Evolutionary conservation across 2,888 invertebrate species (phyloP).

Genomic region (Erpobdella octoculata): DNA sequence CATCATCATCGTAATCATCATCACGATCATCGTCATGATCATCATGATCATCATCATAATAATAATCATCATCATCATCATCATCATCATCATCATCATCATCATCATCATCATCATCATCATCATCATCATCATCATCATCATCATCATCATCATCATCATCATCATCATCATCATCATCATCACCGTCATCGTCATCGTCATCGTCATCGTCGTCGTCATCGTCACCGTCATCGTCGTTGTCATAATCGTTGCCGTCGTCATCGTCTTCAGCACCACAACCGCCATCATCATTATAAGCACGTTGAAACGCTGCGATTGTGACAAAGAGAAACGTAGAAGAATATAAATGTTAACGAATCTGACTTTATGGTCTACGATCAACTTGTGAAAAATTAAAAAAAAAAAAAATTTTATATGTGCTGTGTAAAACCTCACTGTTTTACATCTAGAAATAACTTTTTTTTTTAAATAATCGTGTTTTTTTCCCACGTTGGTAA

Average conservation of each 20-base stretch:
- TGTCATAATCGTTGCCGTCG: not conserved
- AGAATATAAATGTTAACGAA: no score
- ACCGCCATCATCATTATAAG: not conserved
- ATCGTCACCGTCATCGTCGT: constrained; percentile 37
- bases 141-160: constrained; percentile 13
- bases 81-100: constrained; percentile 1
- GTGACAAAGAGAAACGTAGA: no score
- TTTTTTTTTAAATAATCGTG: no score
- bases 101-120: not conserved
- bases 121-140: not conserved
- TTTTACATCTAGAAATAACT: no score
- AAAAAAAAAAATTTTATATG: no score
- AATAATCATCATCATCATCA: not conserved
- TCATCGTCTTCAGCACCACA: no score
- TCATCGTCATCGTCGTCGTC: not conserved
- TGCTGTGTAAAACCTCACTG: no score
- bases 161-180: not conserved
- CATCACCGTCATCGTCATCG: constrained; percentile 35
- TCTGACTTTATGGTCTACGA: no score
- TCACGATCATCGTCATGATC: not conserved
- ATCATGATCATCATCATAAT: no score
- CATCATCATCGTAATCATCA: not conserved
- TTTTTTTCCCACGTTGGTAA: no score
- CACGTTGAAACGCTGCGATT: no score
- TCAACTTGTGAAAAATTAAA: no score